A percentile compares a stretch with the other conserved stretches of the same genome.
Evolutionary conservation across 2,797 vertebrate species (phyloP).

Genomic region (Trematomus bernacchii): DNA sequence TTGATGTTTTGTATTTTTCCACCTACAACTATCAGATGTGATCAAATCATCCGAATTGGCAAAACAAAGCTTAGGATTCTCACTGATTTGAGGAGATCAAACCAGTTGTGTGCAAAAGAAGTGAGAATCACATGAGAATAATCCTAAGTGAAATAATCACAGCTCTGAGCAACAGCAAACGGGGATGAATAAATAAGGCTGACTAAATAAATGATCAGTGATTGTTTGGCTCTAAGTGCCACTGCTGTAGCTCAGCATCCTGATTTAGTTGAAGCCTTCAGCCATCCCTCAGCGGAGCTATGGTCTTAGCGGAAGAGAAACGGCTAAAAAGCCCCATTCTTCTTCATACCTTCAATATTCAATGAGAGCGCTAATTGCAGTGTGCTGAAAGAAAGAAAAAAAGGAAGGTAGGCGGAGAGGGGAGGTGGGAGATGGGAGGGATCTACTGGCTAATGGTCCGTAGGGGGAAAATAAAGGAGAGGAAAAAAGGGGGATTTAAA

Average conservation of each 20-base stretch:
- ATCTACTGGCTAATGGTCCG: conserved; percentile 83
- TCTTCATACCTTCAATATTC: conserved; percentile 89
- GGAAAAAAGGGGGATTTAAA: conserved; percentile 73
- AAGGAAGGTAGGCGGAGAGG: conserved; percentile 46
- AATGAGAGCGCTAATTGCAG: conserved; percentile 87
- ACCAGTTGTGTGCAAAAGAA: conserved; percentile 62
- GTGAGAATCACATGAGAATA: conserved; percentile 70
- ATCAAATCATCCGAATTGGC: conserved; percentile 48
- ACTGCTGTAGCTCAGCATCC: conserved; percentile 82
- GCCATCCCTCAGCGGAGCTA: conserved; percentile 79
- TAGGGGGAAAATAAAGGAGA: conserved; percentile 75
- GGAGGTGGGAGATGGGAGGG: conserved; percentile 69
- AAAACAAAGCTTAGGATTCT: conserved; percentile 43
- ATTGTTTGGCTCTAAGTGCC: conserved; percentile 84
- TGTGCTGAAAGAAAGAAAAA: conserved; percentile 71
- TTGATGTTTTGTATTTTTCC: conserved; percentile 11
- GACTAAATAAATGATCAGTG: conserved; percentile 86
- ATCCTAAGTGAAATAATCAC: conserved; percentile 80
- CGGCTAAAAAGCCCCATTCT: conserved; percentile 86
- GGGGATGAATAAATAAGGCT: conserved; percentile 83
- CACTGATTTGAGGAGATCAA: conserved; percentile 56
- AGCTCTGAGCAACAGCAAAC: conserved; percentile 76
- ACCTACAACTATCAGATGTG: conserved; percentile 31
- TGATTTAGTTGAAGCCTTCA: conserved; percentile 84
- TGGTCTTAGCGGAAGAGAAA: conserved; percentile 85